Percentiles rank a stretch among this genome's conserved stretches.
phyloP scores from a whole-genome alignment of 2,888 invertebrate genomes.

The Hirtodrosophila alboralis region DNA sequence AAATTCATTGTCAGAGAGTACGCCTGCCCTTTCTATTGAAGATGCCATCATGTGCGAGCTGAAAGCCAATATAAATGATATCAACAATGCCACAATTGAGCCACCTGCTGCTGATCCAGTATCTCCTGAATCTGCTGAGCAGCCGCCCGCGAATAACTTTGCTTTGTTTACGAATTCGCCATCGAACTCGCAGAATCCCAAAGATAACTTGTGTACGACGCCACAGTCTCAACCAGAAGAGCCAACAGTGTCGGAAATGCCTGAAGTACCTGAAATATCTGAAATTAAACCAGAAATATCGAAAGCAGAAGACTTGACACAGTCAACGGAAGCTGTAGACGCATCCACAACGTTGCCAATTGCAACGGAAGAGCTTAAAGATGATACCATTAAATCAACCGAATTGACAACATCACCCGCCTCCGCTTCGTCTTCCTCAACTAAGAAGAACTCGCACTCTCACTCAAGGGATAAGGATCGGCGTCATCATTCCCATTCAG shows the following conservation, averaged over 20 bases:
- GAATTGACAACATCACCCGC: slow-evolving; percentile 55
- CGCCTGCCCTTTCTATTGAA: slow-evolving; percentile 48
- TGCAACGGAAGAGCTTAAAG: slow-evolving; percentile 23
- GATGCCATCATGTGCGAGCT: slow-evolving; percentile 67
- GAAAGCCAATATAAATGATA: slow-evolving; percentile 54
- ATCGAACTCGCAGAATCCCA: slow-evolving; percentile 5
- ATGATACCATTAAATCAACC: slow-evolving; percentile 32
- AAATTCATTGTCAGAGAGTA: slow-evolving; percentile 44
- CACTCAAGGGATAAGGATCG: slow-evolving; percentile 40
- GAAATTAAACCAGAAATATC: slow-evolving; percentile 21
- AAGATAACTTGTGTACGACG: slow-evolving; percentile 7
- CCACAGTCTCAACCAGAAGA: no score
- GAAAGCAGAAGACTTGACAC: neutral
- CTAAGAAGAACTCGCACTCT: slow-evolving; percentile 66
- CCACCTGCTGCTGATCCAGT: slow-evolving; percentile 9
- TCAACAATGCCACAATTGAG: slow-evolving; percentile 29
- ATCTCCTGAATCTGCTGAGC: slow-evolving; percentile 12
- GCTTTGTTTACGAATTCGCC: slow-evolving; percentile 18
- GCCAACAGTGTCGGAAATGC: neutral
- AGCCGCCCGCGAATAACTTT: slow-evolving; percentile 19
- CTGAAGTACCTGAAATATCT: slow-evolving; percentile 22
- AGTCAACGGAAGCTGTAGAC: neutral
- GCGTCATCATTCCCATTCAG: slow-evolving; percentile 45
- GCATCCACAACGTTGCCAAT: neutral
- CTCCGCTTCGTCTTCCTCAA: slow-evolving; percentile 68